Evolutionary conservation across 1,140 invertebrate genomes (phyloP), one percentile per base, ranked within the genome.

Genomic region (Bicyclus anynana): DNA sequence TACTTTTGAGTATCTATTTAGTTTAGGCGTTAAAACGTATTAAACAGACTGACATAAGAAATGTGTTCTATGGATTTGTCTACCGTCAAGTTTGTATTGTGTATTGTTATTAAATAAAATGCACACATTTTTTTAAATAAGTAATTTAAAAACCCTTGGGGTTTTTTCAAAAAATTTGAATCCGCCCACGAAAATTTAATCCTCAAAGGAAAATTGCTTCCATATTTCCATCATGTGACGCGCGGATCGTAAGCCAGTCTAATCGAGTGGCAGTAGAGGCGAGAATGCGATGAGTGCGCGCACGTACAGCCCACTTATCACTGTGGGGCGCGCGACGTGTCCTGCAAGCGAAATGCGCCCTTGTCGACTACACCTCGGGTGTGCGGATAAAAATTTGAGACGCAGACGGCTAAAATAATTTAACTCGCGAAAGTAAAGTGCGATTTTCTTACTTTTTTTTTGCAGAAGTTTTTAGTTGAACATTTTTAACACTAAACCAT

Each of bases 241-340:
- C 44, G 44, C 21, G 21, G 44, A 47, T 46, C 52, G 52, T 58
- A 51, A 59, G 58, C 52, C 35, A 54, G 58, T 60, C 52, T 54
- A 55, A 56, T 56, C 55, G 59, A 58, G 63, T 59, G 59, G 50
- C 54, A 62, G 63, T 66, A 65, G 61, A 61, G 59, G 56, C 59
- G 59, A 61, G 50, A 69, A 73, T 70, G 65, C 69, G 71, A 72
- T 68, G 69, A 70, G 53, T 58, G 53, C 29, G 44, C 61, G 51
- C 74, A 77, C 71, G 74, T 77, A 65, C 53, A 59, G 35, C 51
- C 69, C 53, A 77, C 74, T 74, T 77, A 77, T 77, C 74, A 77
- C 69, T 65, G 65, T 51, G 59, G 54, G 37, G 52, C 61, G 57
- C 56, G 72, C 66, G 69, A 72, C 62, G 57, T 57, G 68, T 55